phyloP scores from a whole-genome alignment of 1,140 invertebrate species.

The Dolichoris vasculosae region DNA sequence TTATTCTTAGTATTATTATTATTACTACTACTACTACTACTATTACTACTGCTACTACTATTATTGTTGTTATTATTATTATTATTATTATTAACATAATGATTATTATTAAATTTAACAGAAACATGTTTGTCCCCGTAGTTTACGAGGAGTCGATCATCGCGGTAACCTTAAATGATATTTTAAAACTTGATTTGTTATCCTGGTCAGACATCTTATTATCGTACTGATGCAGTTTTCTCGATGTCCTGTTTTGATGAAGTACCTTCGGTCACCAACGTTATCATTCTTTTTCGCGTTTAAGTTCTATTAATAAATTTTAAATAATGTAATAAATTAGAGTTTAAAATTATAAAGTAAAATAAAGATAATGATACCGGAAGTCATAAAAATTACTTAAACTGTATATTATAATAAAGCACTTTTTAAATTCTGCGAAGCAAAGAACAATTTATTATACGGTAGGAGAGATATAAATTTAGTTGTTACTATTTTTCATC shows the following conservation, averaged over 20 bases:
- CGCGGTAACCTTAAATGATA: not conserved
- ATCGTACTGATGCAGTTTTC: not conserved
- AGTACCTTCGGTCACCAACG: not conserved
- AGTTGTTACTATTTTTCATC: too few species aligned
- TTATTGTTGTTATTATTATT: too few species aligned
- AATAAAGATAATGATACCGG: not conserved
- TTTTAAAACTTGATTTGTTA: not conserved
- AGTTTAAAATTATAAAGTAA: not conserved
- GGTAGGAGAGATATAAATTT: too few species aligned
- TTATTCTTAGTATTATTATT: too few species aligned
- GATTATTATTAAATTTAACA: too few species aligned
- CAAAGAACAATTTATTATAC: too few species aligned
- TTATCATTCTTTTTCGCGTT: not conserved
- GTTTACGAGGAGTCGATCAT: too few species aligned
- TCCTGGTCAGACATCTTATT: not conserved
- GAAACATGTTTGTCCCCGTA: too few species aligned
- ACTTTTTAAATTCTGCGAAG: too few species aligned
- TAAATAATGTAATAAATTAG: constrained; percentile 15
- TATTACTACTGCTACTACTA: too few species aligned
- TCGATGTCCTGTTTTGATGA: not conserved
- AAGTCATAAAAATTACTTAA: not conserved
- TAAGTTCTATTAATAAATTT: not conserved
- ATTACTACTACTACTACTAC: too few species aligned
- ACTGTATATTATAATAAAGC: not conserved
- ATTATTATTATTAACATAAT: too few species aligned